Conservation (phyloP, 2,888 invertebrate genomes). For the Polia nebulosa region DNA sequence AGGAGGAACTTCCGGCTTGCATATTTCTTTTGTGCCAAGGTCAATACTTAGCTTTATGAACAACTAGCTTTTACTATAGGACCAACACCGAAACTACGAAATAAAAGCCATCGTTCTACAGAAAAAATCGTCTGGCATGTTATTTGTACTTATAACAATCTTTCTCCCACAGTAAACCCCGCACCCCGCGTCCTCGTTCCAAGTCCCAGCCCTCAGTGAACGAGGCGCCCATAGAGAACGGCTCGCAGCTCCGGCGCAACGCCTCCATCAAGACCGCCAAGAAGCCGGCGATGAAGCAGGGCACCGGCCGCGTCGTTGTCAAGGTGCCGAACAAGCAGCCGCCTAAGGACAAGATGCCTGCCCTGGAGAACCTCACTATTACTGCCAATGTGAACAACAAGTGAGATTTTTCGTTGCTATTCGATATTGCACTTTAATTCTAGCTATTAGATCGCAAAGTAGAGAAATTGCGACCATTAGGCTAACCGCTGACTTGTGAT, state of each 20-base stretch:
- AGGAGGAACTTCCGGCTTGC: no score
- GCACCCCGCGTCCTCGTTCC: constrained; percentile 80
- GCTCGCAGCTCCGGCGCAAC: constrained; percentile 76
- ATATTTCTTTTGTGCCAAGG: no score
- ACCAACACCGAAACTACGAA: no score
- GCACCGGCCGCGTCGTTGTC: constrained; percentile 56
- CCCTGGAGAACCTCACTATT: constrained; percentile 85
- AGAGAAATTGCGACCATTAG: no score
- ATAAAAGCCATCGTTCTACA: no score
- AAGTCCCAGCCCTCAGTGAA: constrained; percentile 84
- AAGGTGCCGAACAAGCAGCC: constrained; percentile 56
- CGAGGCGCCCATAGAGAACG: constrained; percentile 78
- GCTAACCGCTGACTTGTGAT: no score
- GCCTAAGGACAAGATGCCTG: constrained; percentile 77
- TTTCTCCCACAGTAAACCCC: constrained; percentile 71
- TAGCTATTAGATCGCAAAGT: no score
- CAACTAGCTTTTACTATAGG: no score
- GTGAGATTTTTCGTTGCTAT: constrained; percentile 69
- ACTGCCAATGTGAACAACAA: constrained; percentile 79
- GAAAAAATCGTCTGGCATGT: no score
- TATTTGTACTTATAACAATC: no score
- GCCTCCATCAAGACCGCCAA: constrained; percentile 79
- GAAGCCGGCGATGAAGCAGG: constrained; percentile 66
- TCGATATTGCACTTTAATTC: no score
- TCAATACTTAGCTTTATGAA: no score